Evolutionary conservation across 2,888 invertebrate species (phyloP).

Genomic region (Lysandra bellargus): DNA sequence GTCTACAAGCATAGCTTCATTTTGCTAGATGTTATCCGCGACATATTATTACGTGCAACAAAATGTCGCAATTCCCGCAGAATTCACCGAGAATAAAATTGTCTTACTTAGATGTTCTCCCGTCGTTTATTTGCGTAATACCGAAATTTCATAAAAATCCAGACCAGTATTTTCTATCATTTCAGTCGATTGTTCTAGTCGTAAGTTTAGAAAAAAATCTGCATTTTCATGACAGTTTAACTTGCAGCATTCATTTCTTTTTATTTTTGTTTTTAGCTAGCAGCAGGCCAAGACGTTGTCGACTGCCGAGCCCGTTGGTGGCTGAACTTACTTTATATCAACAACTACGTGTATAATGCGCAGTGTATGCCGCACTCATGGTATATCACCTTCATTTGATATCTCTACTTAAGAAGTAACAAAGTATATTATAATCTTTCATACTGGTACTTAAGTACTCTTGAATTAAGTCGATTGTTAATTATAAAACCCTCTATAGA

Average conservation of each 20-base stretch:
- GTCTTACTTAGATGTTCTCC: no score
- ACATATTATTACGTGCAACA: no score
- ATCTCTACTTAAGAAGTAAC: not conserved
- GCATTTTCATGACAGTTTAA: no score
- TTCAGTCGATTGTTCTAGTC: no score
- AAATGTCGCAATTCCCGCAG: no score
- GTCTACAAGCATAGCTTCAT: not conserved
- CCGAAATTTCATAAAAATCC: not conserved
- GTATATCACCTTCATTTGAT: constrained; percentile 37
- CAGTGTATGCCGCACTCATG: constrained; percentile 49
- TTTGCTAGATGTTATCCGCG: not conserved
- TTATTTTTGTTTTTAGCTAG: constrained; percentile 26
- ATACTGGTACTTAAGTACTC: not conserved
- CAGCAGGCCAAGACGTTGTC: constrained; percentile 23
- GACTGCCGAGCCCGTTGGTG: constrained; percentile 53
- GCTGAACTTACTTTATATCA: constrained; percentile 51
- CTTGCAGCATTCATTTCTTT: no score
- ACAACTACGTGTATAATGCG: constrained; percentile 51
- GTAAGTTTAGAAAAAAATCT: no score
- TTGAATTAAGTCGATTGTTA: not conserved
- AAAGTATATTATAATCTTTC: not conserved
- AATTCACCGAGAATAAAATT: no score
- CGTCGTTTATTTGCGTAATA: no score
- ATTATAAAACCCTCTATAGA: not conserved
- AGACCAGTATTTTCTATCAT: no score